Percentiles rank a stretch among this genome's conserved stretches.
These are phyloP conservation scores for Pyrochroa serraticornis DNA, from an alignment of 2,888 invertebrate genomes.

Conservation along the genomic window DNA sequence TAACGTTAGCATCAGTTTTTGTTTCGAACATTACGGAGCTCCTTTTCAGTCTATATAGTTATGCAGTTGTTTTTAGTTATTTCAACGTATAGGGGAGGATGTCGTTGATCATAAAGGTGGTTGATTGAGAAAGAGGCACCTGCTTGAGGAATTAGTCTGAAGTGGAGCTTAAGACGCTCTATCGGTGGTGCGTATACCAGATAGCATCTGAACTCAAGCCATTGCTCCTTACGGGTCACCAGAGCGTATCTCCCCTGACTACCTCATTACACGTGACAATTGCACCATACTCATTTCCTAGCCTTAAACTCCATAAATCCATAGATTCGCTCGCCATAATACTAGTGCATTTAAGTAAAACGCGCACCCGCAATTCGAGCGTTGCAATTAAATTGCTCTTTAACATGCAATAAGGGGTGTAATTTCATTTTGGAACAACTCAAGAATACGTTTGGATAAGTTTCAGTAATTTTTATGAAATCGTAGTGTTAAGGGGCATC, in stretches of 20 bases:
- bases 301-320: constrained; percentile 17
- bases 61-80: too few species aligned
- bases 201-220: constrained; percentile 47
- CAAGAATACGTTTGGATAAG: neutral
- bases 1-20: too few species aligned
- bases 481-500: too few species aligned
- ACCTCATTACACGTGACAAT: constrained; percentile 56
- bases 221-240: constrained; percentile 52
- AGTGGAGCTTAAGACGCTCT: constrained; percentile 38
- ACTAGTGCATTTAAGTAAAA: neutral
- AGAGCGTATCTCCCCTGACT: constrained; percentile 54
- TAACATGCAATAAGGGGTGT: constrained; percentile 24
- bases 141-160: constrained; percentile 21
- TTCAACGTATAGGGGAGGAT: neutral
- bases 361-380: constrained; percentile 12
- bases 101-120: neutral
- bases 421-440: constrained; percentile 18
- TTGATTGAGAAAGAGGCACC: constrained; percentile 16
- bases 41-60: too few species aligned
- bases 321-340: neutral
- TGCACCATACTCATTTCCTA: constrained; percentile 42
- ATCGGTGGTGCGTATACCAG: constrained; percentile 45
- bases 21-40: too few species aligned
- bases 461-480: too few species aligned
- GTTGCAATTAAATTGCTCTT: constrained; percentile 20